These are phyloP conservation scores for Antrozous pallidus DNA, from an alignment of 2,797 vertebrate genomes.

Conservation along the genomic window DNA sequence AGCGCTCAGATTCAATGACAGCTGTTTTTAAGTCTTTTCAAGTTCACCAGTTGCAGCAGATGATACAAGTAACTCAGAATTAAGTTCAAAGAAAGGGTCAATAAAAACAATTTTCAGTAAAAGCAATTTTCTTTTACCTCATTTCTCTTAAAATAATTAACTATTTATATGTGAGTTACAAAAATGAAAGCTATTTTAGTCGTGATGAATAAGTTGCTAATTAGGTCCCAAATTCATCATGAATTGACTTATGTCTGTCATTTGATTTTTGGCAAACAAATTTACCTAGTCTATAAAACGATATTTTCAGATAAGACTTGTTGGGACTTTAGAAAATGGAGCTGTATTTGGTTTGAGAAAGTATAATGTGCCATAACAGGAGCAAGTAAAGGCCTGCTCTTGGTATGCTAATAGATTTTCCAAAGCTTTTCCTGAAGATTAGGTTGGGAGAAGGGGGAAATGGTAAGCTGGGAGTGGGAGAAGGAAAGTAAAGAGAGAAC, in stretches of 20 bases:
- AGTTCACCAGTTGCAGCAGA: neutral
- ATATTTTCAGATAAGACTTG: slow-evolving; percentile 18
- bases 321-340: neutral
- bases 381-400: neutral
- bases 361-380: neutral
- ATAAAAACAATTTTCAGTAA: neutral
- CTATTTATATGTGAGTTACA: neutral
- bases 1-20: neutral
- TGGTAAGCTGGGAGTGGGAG: neutral
- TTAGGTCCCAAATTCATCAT: neutral
- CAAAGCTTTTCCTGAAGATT: neutral
- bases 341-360: neutral
- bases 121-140: neutral
- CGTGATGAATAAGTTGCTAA: neutral
- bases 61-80: neutral
- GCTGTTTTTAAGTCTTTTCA: neutral
- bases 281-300: neutral
- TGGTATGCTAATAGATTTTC: neutral
- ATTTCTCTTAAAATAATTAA: slow-evolving; percentile 26
- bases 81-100: neutral
- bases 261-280: slow-evolving; percentile 28
- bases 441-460: neutral
- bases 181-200: neutral
- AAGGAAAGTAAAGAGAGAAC: neutral
- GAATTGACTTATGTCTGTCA: neutral